Evolutionary conservation across 2,797 vertebrate genomes (phyloP).

Genomic region (Scomberomorus guttatus): DNA sequence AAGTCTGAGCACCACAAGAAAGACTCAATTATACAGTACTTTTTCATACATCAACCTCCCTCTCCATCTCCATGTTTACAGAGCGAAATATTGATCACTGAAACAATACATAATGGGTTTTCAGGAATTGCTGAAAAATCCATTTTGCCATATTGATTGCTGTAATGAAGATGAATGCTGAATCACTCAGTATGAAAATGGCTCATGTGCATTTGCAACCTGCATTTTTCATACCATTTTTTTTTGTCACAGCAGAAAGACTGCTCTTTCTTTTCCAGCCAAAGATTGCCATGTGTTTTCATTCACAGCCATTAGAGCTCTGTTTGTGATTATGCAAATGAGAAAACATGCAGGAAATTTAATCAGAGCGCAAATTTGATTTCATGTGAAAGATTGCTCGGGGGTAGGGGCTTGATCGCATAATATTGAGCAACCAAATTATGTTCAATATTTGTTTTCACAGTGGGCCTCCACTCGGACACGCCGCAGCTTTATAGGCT

Average conservation of each 20-base stretch:
- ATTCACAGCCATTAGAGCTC: conserved; percentile 80
- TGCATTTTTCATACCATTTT: conserved; percentile 32
- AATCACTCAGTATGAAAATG: conserved; percentile 69
- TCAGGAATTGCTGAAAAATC: conserved; percentile 77
- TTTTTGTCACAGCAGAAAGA: conserved; percentile 11
- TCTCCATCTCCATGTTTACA: conserved; percentile 60
- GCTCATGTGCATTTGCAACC: conserved; percentile 46
- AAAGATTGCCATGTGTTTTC: conserved; percentile 77
- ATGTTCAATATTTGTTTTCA: conserved; percentile 75
- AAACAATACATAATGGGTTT: conserved; percentile 76
- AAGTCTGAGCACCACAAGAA: conserved; percentile 32
- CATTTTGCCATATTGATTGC: conserved; percentile 75
- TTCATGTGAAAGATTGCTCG: conserved; percentile 79
- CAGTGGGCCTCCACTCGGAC: conserved; percentile 66
- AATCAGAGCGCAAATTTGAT: conserved; percentile 85
- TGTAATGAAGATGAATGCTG: conserved; percentile 82
- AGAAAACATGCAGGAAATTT: conserved; percentile 84
- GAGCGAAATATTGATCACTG: conserved; percentile 67
- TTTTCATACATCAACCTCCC: conserved; percentile 29
- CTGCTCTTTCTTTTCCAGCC: conserved; percentile 38
- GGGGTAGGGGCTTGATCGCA: conserved; percentile 67
- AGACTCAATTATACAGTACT: conserved; percentile 18
- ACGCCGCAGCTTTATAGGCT: conserved; percentile 67
- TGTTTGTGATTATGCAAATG: conserved; percentile 86
- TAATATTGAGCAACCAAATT: conserved; percentile 72